These are phyloP conservation scores for Tragulus kanchil DNA, from an alignment of 2,113 vertebrate genomes.

Conservation along the genomic window DNA sequence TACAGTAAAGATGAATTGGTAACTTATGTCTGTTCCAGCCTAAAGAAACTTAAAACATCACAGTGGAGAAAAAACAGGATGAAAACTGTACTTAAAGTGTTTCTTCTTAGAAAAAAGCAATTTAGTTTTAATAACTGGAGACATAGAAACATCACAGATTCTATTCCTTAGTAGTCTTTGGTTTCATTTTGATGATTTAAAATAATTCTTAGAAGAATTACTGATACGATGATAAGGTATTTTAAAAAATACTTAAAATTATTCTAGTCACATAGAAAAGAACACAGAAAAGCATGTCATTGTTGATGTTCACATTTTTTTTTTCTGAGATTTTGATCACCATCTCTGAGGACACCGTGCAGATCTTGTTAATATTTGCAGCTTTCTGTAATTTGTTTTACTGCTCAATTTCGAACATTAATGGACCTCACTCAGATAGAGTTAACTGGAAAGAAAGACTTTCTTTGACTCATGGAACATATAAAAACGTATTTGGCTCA, in stretches of 20 bases:
- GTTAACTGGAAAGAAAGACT: constrained; percentile 22
- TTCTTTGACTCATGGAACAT: constrained; percentile 63
- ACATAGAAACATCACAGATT: background rate
- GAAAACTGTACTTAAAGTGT: background rate
- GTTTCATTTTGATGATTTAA: constrained; percentile 13
- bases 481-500: constrained; percentile 60
- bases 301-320: background rate
- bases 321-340: background rate
- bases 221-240: background rate
- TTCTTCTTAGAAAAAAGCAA: background rate
- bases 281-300: background rate
- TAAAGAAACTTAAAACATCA: background rate
- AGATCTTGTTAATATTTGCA: constrained; percentile 62
- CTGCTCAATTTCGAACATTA: constrained; percentile 65
- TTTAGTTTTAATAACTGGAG: background rate
- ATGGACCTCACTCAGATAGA: constrained; percentile 51
- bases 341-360: constrained; percentile 22
- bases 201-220: background rate
- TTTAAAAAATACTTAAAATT: background rate
- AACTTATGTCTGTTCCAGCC: background rate
- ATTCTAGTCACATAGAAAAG: background rate
- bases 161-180: background rate
- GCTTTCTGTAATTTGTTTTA: constrained; percentile 59
- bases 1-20: background rate
- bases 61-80: background rate